Evolutionary conservation across 2,113 vertebrate genomes (phyloP).

Genomic region (Cnemophilus loriae): DNA sequence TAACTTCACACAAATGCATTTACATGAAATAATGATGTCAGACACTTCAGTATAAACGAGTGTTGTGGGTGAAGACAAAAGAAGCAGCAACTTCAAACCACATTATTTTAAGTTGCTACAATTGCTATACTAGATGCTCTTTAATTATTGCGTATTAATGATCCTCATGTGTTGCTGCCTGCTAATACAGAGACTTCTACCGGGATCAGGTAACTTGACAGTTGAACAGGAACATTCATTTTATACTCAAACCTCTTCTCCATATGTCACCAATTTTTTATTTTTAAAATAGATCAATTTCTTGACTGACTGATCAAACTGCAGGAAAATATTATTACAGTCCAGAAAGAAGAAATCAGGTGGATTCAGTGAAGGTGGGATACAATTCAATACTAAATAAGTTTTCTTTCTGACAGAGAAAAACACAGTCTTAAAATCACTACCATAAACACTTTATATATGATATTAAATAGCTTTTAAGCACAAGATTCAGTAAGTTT

Average conservation of each 20-base stretch:
- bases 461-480: neutral
- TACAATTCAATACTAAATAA: neutral
- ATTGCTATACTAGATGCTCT: neutral
- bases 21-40: neutral
- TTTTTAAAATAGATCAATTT: neutral
- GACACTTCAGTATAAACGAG: neutral
- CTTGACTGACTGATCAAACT: neutral
- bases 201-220: neutral
- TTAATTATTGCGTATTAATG: neutral
- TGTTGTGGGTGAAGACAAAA: neutral
- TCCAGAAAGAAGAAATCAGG: neutral
- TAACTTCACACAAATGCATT: neutral
- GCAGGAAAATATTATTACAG: neutral
- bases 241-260: neutral
- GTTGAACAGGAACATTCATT: neutral
- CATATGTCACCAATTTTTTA: neutral
- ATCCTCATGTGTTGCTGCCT: neutral
- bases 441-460: neutral
- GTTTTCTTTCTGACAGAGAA: neutral
- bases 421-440: neutral
- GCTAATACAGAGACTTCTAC: neutral
- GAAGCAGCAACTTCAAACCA: neutral
- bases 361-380: neutral
- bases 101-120: neutral
- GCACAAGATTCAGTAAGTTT: neutral